Conservation (phyloP, 53 echinoderm and acorn worm genomes). For the Antedon mediterranea region DNA sequence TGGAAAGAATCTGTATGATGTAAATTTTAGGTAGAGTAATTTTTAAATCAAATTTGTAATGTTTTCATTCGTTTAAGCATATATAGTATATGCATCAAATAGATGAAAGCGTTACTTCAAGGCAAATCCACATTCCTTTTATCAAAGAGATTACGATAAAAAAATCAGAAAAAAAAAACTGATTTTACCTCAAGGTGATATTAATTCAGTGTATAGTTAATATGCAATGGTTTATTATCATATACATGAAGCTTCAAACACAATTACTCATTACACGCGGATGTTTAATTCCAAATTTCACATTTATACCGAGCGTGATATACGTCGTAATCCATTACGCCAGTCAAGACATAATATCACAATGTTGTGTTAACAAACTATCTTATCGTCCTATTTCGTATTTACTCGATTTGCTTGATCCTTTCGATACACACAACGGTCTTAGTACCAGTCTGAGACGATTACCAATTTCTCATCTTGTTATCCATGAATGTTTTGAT, state of each 20-base stretch:
- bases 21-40: too few species aligned
- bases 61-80: too few species aligned
- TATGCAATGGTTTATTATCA: background rate
- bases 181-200: too few species aligned
- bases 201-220: too few species aligned
- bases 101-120: too few species aligned
- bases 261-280: background rate
- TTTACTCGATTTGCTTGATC: background rate
- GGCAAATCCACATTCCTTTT: too few species aligned
- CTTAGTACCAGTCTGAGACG: background rate
- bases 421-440: background rate
- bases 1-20: too few species aligned
- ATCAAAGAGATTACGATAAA: too few species aligned
- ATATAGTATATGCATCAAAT: too few species aligned
- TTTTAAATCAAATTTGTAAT: too few species aligned
- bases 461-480: background rate
- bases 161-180: too few species aligned
- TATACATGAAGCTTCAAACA: background rate
- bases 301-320: background rate
- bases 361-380: background rate
- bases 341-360: background rate
- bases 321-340: background rate
- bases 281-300: background rate
- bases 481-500: background rate
- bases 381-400: background rate